These are phyloP conservation scores for Scrobipalpa atriplicella DNA, from an alignment of 2,888 invertebrate genomes.

Conservation along the genomic window DNA sequence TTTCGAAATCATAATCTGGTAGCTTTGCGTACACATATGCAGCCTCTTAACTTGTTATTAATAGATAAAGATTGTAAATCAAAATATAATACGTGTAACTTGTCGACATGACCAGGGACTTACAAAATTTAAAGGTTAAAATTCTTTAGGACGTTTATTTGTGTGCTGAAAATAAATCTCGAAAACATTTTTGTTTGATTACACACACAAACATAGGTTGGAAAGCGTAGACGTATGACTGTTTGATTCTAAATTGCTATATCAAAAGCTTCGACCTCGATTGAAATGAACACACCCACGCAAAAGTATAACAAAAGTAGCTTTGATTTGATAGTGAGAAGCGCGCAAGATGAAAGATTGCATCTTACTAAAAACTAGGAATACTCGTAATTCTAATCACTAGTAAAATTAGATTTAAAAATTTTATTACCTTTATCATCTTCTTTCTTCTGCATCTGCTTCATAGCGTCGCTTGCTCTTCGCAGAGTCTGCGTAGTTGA, in stretches of 20 bases:
- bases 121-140: background rate
- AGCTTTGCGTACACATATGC: constrained; percentile 22
- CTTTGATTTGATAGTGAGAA: background rate
- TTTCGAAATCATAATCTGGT: constrained; percentile 49
- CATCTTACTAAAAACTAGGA: background rate
- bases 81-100: constrained; percentile 1
- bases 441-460: constrained; percentile 57
- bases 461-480: constrained; percentile 56
- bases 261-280: background rate
- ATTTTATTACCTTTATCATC: constrained; percentile 58
- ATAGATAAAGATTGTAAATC: constrained; percentile 18
- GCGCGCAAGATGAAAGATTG: background rate
- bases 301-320: background rate
- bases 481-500: constrained; percentile 57
- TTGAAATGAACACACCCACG: background rate
- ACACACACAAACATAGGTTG: background rate
- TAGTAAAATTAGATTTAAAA: background rate
- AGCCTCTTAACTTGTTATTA: constrained; percentile 17
- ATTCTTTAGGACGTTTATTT: background rate
- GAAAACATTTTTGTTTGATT: background rate
- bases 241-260: background rate
- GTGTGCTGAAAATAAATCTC: background rate
- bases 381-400: no score
- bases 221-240: background rate
- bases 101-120: background rate